Conservation (phyloP, 2,797 vertebrate species). For the Sardinella longiceps region DNA sequence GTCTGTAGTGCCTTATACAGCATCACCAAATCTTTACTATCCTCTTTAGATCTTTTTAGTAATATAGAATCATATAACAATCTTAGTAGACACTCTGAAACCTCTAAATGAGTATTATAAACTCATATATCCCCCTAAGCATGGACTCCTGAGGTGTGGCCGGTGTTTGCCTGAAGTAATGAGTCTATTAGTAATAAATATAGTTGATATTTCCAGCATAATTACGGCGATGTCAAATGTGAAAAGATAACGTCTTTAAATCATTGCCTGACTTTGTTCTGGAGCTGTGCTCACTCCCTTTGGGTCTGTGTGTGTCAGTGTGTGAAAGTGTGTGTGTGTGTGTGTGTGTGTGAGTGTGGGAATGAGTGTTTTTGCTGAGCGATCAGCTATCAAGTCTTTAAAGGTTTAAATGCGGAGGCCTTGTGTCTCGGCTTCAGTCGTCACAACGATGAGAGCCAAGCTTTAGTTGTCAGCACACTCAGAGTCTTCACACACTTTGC, state of each 20-base stretch:
- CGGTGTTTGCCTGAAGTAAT: background rate
- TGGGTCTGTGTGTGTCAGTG: background rate
- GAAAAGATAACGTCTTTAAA: background rate
- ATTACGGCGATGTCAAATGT: slow-evolving; percentile 12
- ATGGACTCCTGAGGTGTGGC: background rate
- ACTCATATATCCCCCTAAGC: too few relatives aligned
- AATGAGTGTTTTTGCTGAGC: background rate
- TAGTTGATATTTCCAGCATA: background rate
- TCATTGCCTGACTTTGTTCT: background rate
- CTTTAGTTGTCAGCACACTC: background rate
- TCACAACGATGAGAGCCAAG: background rate
- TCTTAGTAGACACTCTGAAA: too few relatives aligned
- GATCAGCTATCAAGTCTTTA: background rate
- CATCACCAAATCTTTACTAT: too few relatives aligned
- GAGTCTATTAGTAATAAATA: background rate
- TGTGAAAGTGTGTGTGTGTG: background rate
- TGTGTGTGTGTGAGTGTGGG: background rate
- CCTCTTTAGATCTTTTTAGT: too few relatives aligned
- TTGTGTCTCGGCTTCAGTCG: background rate
- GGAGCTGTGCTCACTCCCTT: background rate
- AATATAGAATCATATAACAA: too few relatives aligned
- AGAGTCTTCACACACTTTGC: background rate
- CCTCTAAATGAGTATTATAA: too few relatives aligned
- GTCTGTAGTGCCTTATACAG: too few relatives aligned
- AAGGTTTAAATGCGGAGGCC: background rate